Base-by-base conservation (phyloP, 1,140 invertebrate species). In the Ceratoteleas bidentatus region DNA sequence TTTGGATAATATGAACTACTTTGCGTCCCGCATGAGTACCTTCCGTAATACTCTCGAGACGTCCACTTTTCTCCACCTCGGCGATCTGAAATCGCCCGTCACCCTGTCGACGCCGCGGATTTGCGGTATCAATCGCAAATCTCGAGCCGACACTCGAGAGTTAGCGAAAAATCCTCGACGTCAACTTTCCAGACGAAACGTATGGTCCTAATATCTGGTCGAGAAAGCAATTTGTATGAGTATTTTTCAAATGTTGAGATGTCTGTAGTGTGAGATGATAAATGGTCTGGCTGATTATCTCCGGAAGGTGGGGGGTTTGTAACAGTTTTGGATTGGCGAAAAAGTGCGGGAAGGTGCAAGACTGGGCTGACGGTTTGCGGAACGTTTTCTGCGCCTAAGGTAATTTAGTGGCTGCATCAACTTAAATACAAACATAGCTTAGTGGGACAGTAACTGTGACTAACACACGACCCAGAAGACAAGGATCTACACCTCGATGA, bases 401-500 rank as follows among this genome's bases (percentile, higher is more conserved):
- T 82, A 85, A 86, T 84, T 87, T 85, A 83, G 83, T 79, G 76
- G 73, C 75, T 83, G 80, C 80, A 81, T 84, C 70, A 85, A 86
- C 76, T 84, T 87, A 85, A 88, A 87, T 86, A 85, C 87, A 85
- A 88, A 86, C 86, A 78, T 86, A 86, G 85, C 84, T 91, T 91
- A 90, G 88, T 90, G 86, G 88, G 88, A 90, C 89, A 88, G 85
- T 90, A 88, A 90, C 88, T 88, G 88, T 87, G 86, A 86, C 85
- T 87, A 85, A 90, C 86, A 83, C 87, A 89, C 88, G 88, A 89
- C 86, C 88, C 86, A 88, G 89, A 88, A 90, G 88, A 91, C 90
- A 89, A 90, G 90, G 90, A 91, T 90, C 87, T 90, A 90, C 90
- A 90, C 88, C 87, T 91, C 90, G 90, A 90, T 90, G 90, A 90